Evolutionary conservation across 1,140 invertebrate species (phyloP).

Genomic region (Drosophila orosa): DNA sequence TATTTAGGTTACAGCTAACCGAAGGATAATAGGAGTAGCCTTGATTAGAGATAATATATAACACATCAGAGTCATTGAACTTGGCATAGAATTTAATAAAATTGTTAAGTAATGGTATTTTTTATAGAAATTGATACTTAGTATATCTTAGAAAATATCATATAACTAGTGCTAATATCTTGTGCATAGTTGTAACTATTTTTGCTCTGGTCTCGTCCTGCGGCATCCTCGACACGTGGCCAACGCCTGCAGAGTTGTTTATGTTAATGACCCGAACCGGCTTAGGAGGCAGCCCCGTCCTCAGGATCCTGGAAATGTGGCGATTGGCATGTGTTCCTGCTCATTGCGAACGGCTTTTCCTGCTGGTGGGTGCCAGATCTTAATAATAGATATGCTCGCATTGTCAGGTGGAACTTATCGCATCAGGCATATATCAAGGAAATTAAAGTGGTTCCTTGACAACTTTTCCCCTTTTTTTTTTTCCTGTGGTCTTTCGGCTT

Average conservation of each 20-base stretch:
- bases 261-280: conserved; percentile 73
- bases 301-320: conserved; percentile 35
- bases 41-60: not conserved
- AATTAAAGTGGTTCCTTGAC: conserved; percentile 64
- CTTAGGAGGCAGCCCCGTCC: conserved; percentile 25
- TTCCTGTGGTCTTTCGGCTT: not conserved
- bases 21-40: not conserved
- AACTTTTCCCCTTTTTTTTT: conserved; percentile 20
- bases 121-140: not conserved
- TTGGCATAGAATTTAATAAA: not conserved
- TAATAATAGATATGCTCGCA: conserved; percentile 73
- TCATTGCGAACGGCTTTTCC: conserved; percentile 43
- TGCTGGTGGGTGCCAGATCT: conserved; percentile 63
- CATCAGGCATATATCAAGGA: conserved; percentile 69
- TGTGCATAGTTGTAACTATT: conserved; percentile 2
- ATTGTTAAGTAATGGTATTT: not conserved
- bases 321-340: conserved; percentile 74
- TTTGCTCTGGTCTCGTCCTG: conserved; percentile 9
- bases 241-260: conserved; percentile 74
- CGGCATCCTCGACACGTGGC: conserved; percentile 58
- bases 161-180: not conserved
- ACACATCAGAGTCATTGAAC: not conserved
- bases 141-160: no score
- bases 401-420: conserved; percentile 77
- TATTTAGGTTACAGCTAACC: conserved; percentile 22